phyloP scores from a whole-genome alignment of 1,140 invertebrate genomes.

The Arion vulgaris region DNA sequence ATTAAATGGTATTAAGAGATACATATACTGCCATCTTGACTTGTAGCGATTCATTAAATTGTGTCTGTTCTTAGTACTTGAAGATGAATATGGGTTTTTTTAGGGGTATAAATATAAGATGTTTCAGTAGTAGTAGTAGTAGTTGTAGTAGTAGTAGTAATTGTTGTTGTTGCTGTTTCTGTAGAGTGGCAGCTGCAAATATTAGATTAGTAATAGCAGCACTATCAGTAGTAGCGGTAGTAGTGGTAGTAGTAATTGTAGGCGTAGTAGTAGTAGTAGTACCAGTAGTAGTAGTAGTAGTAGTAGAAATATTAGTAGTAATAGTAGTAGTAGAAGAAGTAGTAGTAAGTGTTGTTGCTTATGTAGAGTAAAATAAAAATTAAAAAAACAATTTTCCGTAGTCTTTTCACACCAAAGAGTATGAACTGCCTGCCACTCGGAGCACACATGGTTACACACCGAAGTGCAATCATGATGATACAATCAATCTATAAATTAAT shows the following conservation, averaged over 20 bases:
- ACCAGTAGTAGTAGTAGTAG: too few species aligned
- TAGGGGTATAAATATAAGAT: not conserved
- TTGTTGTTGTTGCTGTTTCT: slow-evolving; percentile 14
- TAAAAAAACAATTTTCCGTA: too few species aligned
- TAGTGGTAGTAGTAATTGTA: slow-evolving; percentile 9
- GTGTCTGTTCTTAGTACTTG: not conserved
- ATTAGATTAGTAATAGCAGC: not conserved
- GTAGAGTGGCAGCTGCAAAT: not conserved
- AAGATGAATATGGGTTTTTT: not conserved
- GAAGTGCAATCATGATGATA: too few species aligned
- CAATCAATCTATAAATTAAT: too few species aligned
- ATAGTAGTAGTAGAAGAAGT: too few species aligned
- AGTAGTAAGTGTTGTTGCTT: too few species aligned
- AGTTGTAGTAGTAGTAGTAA: slow-evolving; percentile 14
- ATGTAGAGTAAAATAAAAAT: too few species aligned
- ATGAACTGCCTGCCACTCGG: too few species aligned
- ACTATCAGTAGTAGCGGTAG: not conserved
- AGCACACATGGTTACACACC: too few species aligned
- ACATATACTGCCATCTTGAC: not conserved
- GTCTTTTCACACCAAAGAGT: too few species aligned
- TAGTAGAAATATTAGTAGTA: too few species aligned
- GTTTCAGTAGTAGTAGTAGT: slow-evolving; percentile 19
- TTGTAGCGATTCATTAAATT: not conserved
- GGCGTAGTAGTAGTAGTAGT: too few species aligned
- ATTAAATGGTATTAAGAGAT: not conserved